phyloP scores from a whole-genome alignment of 2,113 vertebrate species.

The Emydocephalus ijimae region DNA sequence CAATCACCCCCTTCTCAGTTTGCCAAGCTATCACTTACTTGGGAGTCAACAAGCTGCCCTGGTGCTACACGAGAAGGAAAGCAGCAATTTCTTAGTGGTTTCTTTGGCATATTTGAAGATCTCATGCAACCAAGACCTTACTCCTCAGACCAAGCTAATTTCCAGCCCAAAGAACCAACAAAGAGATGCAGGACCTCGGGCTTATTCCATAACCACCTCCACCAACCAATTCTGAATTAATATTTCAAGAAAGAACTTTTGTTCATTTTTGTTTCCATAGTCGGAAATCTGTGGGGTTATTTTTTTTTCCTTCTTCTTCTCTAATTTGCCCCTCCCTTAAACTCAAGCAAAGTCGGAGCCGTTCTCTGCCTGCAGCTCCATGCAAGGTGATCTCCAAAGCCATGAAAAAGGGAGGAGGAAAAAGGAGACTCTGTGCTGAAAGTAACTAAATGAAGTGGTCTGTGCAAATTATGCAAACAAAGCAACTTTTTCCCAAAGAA shows the following conservation, averaged over 20 bases:
- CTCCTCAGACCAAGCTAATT: not conserved
- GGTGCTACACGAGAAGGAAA: slow-evolving; percentile 64
- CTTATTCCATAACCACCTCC: not conserved
- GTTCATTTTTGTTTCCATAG: not conserved
- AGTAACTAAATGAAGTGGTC: not conserved
- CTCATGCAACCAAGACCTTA: slow-evolving; percentile 25
- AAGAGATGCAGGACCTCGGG: fast-evolving
- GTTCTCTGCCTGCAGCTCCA: not conserved
- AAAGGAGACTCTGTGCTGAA: not conserved
- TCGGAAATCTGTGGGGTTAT: not conserved
- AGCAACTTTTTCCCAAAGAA: not conserved
- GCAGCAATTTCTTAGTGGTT: slow-evolving; percentile 73
- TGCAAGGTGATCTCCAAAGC: not conserved
- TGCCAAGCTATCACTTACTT: slow-evolving; percentile 41
- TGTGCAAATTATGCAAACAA: not conserved
- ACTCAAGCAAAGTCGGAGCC: not conserved
- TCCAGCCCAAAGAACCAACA: slow-evolving; percentile 30
- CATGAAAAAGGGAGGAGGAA: not conserved
- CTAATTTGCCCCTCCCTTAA: not conserved
- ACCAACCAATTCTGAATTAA: not conserved
- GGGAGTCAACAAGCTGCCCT: slow-evolving; percentile 45
- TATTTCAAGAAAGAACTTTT: slow-evolving; percentile 11
- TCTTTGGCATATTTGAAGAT: slow-evolving; percentile 53
- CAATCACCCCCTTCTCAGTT: slow-evolving; percentile 68
- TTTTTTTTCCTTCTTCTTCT: not conserved